Evolutionary conservation across 2,888 invertebrate species (phyloP).

Genomic region (Diarsia brunnea): DNA sequence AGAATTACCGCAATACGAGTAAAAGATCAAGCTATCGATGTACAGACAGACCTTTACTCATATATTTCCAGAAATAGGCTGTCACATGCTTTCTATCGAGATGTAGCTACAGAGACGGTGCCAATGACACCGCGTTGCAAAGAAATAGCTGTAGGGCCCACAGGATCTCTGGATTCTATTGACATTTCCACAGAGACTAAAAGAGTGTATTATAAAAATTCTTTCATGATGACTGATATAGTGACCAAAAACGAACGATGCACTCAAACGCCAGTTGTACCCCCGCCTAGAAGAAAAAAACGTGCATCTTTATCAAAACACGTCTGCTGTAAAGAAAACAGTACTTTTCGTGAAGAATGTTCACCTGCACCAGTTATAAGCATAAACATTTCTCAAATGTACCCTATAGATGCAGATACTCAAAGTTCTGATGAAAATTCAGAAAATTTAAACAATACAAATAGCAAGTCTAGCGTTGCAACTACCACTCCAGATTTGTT

Average conservation of each 20-base stretch:
- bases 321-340: slow-evolving; percentile 61
- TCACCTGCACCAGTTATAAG: slow-evolving; percentile 88
- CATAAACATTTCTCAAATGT: slow-evolving; percentile 91
- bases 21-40: slow-evolving; percentile 90
- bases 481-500: slow-evolving; percentile 90
- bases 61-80: slow-evolving; percentile 79
- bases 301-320: slow-evolving; percentile 59
- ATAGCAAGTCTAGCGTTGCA: slow-evolving; percentile 63
- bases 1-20: slow-evolving; percentile 86
- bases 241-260: slow-evolving; percentile 74
- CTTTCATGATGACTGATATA: slow-evolving; percentile 84
- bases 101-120: slow-evolving; percentile 85
- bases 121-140: slow-evolving; percentile 87
- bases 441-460: slow-evolving; percentile 67
- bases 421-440: slow-evolving; percentile 89
- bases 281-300: slow-evolving; percentile 82
- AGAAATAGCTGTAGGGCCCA: slow-evolving; percentile 85
- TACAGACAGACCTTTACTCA: slow-evolving; percentile 88
- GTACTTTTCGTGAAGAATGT: slow-evolving; percentile 73
- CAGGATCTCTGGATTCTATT: slow-evolving; percentile 76
- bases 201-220: slow-evolving; percentile 76
- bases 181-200: slow-evolving; percentile 83
- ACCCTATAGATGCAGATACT: slow-evolving; percentile 83
- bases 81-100: slow-evolving; percentile 74
- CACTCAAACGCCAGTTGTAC: slow-evolving; percentile 82